Percentiles rank a stretch among this genome's conserved stretches.
Conservation (phyloP, 2,113 vertebrate genomes). For the Cheilinus undulatus region DNA sequence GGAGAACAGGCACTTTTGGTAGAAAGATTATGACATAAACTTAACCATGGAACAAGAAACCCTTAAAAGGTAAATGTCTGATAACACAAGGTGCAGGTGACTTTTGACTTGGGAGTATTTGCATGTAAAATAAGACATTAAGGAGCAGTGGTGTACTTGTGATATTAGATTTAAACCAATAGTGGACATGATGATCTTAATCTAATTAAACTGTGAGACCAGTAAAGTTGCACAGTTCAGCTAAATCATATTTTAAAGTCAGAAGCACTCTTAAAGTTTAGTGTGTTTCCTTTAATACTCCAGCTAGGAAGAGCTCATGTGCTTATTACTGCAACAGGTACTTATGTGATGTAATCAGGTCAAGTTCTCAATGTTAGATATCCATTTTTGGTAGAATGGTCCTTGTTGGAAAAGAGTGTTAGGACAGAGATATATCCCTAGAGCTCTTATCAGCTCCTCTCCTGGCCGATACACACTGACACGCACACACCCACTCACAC, state of each 20-base stretch:
- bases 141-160: too few relatives aligned
- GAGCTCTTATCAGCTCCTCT: conserved; percentile 60
- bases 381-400: conserved; percentile 50
- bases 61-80: neutral
- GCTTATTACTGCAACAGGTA: conserved; percentile 31
- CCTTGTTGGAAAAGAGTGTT: conserved; percentile 52
- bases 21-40: too few relatives aligned
- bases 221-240: too few relatives aligned
- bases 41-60: too few relatives aligned
- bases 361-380: conserved; percentile 42
- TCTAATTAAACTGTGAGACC: too few relatives aligned
- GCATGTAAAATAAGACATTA: too few relatives aligned
- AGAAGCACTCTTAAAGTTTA: neutral
- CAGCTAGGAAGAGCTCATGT: neutral
- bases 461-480: conserved; percentile 39
- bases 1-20: too few relatives aligned
- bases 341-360: conserved; percentile 54
- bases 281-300: neutral
- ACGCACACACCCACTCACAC: conserved; percentile 19
- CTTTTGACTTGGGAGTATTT: too few relatives aligned
- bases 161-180: too few relatives aligned
- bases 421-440: conserved; percentile 54
- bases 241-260: neutral
- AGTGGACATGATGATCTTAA: too few relatives aligned
- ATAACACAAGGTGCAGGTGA: too few relatives aligned